A percentile compares a stretch with the other conserved stretches of the same genome.
Conservation (phyloP, 1,140 invertebrate genomes). For the Ruditapes philippinarum region DNA sequence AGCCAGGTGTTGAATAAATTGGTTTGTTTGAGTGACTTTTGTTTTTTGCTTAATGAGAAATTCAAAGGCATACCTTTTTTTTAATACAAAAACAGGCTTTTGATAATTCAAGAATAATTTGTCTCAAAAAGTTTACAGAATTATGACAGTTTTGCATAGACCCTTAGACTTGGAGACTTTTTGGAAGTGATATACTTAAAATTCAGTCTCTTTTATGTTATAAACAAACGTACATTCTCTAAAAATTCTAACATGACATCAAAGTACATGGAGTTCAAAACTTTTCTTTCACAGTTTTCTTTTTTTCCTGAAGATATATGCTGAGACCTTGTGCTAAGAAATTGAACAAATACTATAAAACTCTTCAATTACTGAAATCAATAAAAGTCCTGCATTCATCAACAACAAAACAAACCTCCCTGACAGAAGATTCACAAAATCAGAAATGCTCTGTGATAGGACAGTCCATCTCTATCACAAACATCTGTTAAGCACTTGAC, state of each 20-base stretch:
- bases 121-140: too few relatives aligned
- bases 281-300: too few relatives aligned
- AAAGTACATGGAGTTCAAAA: too few relatives aligned
- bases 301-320: too few relatives aligned
- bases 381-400: constrained; percentile 40
- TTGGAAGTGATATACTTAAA: too few relatives aligned
- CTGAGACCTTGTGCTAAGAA: too few relatives aligned
- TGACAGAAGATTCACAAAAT: constrained; percentile 49
- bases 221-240: too few relatives aligned
- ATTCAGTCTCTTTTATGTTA: too few relatives aligned
- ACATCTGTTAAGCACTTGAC: constrained; percentile 39
- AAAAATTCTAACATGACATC: too few relatives aligned
- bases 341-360: constrained; percentile 15
- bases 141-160: too few relatives aligned
- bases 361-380: constrained; percentile 48
- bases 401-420: constrained; percentile 50
- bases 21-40: background rate
- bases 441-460: background rate
- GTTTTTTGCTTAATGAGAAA: constrained; percentile 5
- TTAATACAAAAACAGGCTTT: background rate
- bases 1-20: constrained; percentile 6
- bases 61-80: constrained; percentile 22
- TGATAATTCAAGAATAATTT: background rate
- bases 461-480: constrained; percentile 25
- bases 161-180: too few relatives aligned